A percentile compares a stretch with the other conserved stretches of the same genome.
phyloP scores from a whole-genome alignment of 2,888 invertebrate genomes.

The Hyles lineata region DNA sequence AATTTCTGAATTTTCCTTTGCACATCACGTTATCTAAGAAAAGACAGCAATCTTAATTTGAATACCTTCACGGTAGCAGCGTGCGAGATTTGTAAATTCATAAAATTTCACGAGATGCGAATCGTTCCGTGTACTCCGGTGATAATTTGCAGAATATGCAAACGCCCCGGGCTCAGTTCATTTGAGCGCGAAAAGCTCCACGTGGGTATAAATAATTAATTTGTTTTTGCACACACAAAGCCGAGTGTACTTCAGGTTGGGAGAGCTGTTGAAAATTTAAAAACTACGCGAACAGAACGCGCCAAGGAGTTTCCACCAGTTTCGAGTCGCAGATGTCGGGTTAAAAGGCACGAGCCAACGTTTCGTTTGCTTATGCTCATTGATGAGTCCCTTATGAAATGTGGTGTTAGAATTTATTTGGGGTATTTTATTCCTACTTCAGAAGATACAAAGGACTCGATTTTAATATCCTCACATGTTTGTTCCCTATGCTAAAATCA shows the following conservation, averaged over 20 bases:
- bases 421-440: not conserved
- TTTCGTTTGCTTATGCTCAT: slow-evolving; percentile 14
- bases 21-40: not conserved
- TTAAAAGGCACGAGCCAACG: slow-evolving; percentile 18
- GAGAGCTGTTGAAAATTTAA: slow-evolving; percentile 45
- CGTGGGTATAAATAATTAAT: slow-evolving; percentile 72
- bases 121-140: slow-evolving; percentile 38
- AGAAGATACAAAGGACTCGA: too few relatives aligned
- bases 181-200: slow-evolving; percentile 56
- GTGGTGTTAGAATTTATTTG: not conserved
- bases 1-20: too few relatives aligned
- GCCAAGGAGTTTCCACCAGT: slow-evolving; percentile 28
- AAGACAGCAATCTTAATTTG: not conserved
- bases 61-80: not conserved
- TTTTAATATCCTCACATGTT: too few relatives aligned
- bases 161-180: slow-evolving; percentile 57
- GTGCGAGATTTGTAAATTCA: slow-evolving; percentile 24
- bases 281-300: slow-evolving; percentile 41
- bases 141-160: slow-evolving; percentile 55
- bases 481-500: too few relatives aligned
- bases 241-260: slow-evolving; percentile 40
- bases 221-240: slow-evolving; percentile 70
- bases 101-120: slow-evolving; percentile 26
- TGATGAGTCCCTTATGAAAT: slow-evolving; percentile 5
- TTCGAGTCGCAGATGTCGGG: slow-evolving; percentile 9